These are phyloP conservation scores for Anhinga anhinga DNA, from an alignment of 2,113 vertebrate species.

Conservation along the genomic window DNA sequence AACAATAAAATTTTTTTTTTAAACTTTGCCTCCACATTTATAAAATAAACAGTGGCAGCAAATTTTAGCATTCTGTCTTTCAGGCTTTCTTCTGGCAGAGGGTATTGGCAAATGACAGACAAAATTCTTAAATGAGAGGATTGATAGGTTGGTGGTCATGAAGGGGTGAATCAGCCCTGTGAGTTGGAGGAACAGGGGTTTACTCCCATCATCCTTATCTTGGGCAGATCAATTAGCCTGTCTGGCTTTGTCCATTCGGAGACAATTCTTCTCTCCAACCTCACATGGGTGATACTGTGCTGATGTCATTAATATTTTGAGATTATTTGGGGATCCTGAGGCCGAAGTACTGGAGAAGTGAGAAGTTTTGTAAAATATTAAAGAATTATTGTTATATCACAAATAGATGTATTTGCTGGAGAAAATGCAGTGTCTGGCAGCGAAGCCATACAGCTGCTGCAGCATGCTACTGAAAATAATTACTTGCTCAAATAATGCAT, in stretches of 20 bases:
- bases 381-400: background rate
- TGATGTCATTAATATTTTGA: background rate
- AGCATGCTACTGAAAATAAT: conserved; percentile 30
- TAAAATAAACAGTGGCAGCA: background rate
- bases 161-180: background rate
- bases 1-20: background rate
- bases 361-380: background rate
- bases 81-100: background rate
- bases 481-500: conserved; percentile 1
- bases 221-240: background rate
- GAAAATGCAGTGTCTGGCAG: conserved; percentile 8
- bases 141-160: background rate
- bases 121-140: background rate
- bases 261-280: background rate
- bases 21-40: background rate
- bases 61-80: background rate
- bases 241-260: background rate
- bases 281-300: background rate
- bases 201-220: background rate
- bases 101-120: background rate
- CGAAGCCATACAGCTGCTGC: conserved; percentile 7
- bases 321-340: background rate
- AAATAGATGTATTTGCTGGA: background rate
- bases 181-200: background rate
- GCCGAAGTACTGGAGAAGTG: background rate